Base-by-base conservation (phyloP, 2,888 invertebrate genomes). In the Trissolcus brochymenae region DNA sequence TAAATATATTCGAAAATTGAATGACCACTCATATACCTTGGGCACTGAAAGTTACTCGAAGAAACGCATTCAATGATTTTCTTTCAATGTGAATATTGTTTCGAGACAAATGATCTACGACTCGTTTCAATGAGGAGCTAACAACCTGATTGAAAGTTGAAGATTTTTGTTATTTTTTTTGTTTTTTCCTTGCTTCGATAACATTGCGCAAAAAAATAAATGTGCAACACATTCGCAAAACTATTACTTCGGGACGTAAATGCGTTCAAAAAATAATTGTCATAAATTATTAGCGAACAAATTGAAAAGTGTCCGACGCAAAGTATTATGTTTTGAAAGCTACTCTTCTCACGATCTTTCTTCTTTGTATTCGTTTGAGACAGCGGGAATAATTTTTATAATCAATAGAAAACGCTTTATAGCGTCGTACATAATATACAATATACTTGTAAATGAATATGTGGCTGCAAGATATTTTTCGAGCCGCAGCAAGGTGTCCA, bases 271-370 rank as follows among this genome's bases (percentile, higher is more conserved):
- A 71, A 76, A 70, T 62, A 60, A 41, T 16, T 21, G 60, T 43
- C 68, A 65, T 73, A 73, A 77, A 78, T 78, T 73, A 78, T 68
- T 59, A 51, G 35, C 9, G 7, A 65, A 73, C 70, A 73, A 78
- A 73, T 64, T 76, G 76, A 76, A 76, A 72, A 72, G 72, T 76
- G 72, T 66, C 66, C 71, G 70, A 60, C 54, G 17, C 50, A 75
- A 51, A 59, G 60, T 65, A 60, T 70, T 35, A 35, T n/a, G n/a
- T 35, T 35, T 55, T 60, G 55, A 66, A 70, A 54, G 68, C 61
- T 13, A 21, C 29, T 65, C 64, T 73, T 78, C 74, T 65, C 74
- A 74, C 74, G 62, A 59, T 74, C 70, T 50, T 66, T 68, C 62
- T 55, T 67, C 59, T 53, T 51, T 25, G n/a, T 43, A 46, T 53